Conservation (phyloP, 1,140 invertebrate species). For the Archivesica marissinica region DNA sequence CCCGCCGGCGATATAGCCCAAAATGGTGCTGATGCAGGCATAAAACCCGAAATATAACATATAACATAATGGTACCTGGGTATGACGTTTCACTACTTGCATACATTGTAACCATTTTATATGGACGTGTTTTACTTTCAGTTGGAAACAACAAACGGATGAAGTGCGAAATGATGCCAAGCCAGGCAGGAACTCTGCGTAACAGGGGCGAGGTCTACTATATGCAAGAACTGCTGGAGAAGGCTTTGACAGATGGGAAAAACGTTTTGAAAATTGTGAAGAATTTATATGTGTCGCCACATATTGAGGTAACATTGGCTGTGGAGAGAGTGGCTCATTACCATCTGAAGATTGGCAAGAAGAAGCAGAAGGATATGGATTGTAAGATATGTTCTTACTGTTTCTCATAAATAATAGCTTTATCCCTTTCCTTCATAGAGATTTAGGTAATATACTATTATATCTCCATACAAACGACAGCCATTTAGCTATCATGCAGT, state of each 20-base stretch:
- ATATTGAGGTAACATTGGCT: slow-evolving; percentile 31
- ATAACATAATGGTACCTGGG: too few species aligned
- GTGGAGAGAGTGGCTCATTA: slow-evolving; percentile 32
- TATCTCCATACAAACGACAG: too few species aligned
- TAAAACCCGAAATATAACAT: too few species aligned
- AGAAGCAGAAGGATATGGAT: slow-evolving; percentile 7
- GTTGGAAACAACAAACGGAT: slow-evolving; percentile 27
- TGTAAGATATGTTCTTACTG: slow-evolving; percentile 20
- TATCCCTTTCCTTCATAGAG: too few species aligned
- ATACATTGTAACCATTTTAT: too few species aligned
- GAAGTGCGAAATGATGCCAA: background rate
- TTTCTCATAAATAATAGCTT: too few species aligned
- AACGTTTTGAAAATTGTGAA: background rate
- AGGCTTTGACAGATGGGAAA: slow-evolving; percentile 20
- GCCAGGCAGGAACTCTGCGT: slow-evolving; percentile 9
- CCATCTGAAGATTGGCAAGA: slow-evolving; percentile 25
- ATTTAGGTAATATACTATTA: too few species aligned
- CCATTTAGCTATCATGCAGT: too few species aligned
- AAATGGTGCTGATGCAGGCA: too few species aligned
- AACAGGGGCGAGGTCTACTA: slow-evolving; percentile 38
- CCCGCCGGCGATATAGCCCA: too few species aligned
- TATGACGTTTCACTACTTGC: too few species aligned
- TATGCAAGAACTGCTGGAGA: background rate
- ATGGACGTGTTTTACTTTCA: background rate
- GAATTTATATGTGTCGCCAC: slow-evolving; percentile 2